Conservation (phyloP, 2,797 vertebrate genomes). For the Yasuhikotakia modesta region DNA sequence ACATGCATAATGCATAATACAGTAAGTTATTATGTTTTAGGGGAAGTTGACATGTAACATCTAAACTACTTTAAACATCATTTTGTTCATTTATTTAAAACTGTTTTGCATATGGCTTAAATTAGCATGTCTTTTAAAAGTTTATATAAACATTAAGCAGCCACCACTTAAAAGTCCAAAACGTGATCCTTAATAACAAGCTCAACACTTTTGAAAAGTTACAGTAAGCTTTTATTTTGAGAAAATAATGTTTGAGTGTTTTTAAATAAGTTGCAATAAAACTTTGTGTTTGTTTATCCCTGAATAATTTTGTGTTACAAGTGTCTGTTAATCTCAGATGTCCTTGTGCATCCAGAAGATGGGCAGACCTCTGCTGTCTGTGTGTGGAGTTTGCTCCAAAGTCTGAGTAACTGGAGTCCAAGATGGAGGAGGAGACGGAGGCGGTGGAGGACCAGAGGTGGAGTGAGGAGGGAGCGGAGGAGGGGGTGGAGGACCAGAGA, state of each 20-base stretch:
- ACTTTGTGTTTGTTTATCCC: conserved; percentile 1
- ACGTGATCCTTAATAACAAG: neutral
- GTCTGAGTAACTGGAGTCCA: conserved; percentile 64
- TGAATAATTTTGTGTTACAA: conserved; percentile 1
- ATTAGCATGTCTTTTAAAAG: neutral
- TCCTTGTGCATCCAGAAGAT: conserved; percentile 97
- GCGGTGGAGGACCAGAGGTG: conserved; percentile 27
- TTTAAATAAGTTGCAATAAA: conserved; percentile 8
- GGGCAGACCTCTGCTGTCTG: conserved; percentile 81
- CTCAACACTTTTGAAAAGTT: neutral
- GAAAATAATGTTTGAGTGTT: neutral
- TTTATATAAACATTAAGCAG: neutral
- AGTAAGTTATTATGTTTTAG: too few species aligned
- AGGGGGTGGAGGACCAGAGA: too few species aligned
- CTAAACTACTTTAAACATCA: neutral
- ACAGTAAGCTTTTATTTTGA: neutral
- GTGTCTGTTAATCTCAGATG: conserved; percentile 68
- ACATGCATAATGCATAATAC: too few species aligned
- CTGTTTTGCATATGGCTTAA: neutral
- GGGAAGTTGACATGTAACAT: neutral
- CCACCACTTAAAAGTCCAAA: neutral
- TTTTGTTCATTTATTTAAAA: neutral
- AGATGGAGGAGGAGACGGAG: conserved; percentile 49
- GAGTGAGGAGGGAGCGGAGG: neutral
- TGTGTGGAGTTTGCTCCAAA: conserved; percentile 80